A percentile compares a stretch with the other conserved stretches of the same genome.
Conservation (phyloP, 2,888 invertebrate species). For the Nemoura dubitans region DNA sequence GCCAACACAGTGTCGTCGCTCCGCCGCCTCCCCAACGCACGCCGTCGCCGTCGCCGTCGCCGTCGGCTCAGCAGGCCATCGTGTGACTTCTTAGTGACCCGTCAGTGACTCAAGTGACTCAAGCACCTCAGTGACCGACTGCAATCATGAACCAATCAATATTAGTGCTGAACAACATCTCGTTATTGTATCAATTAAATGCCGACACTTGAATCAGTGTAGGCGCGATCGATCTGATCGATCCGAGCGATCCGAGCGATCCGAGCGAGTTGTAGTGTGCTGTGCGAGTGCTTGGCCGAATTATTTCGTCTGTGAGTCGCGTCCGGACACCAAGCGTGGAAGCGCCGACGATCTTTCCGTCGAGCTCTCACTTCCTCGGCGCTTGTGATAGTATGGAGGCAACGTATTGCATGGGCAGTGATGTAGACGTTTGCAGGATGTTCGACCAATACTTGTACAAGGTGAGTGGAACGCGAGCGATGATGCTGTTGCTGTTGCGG, state of each 20-base stretch:
- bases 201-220: neutral
- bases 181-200: neutral
- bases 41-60: conserved; percentile 54
- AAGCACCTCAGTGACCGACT: conserved; percentile 17
- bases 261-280: too few relatives aligned
- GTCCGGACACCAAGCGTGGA: neutral
- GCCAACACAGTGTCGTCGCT: neutral
- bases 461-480: conserved; percentile 60
- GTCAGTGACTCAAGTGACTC: neutral
- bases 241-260: neutral
- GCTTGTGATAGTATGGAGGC: conserved; percentile 64
- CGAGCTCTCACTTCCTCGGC: conserved; percentile 21
- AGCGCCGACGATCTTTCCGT: conserved; percentile 28
- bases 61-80: conserved; percentile 54
- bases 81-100: conserved; percentile 15
- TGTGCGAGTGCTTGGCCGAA: neutral
- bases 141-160: conserved; percentile 42
- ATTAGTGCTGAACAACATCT: conserved; percentile 1
- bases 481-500: neutral
- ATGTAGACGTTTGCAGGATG: conserved; percentile 69
- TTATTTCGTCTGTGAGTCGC: neutral
- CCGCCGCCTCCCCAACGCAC: neutral
- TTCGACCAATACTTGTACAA: conserved; percentile 73
- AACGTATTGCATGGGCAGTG: conserved; percentile 69
- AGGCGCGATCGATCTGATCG: neutral